These are phyloP conservation scores for Luperina nickerlii DNA, from an alignment of 2,888 invertebrate genomes.

Conservation along the genomic window DNA sequence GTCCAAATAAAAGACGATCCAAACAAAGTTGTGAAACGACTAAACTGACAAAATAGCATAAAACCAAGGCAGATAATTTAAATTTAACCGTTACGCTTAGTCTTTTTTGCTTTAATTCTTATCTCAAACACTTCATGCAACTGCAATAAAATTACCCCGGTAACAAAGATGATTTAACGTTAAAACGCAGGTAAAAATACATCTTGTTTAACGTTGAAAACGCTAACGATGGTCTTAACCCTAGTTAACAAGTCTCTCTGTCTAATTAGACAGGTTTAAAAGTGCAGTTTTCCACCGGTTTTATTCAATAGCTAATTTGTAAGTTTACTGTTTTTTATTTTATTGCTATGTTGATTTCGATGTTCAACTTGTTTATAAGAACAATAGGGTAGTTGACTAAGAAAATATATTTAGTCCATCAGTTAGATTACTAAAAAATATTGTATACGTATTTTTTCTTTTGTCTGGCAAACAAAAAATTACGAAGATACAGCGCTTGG, in stretches of 20 bases:
- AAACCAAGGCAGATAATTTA: slow-evolving; percentile 15
- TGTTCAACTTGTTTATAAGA: not conserved
- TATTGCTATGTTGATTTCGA: not conserved
- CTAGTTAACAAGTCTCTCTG: slow-evolving; percentile 33
- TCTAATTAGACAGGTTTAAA: slow-evolving; percentile 33
- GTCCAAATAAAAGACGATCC: not conserved
- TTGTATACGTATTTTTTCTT: too few species aligned
- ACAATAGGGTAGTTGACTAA: too few species aligned
- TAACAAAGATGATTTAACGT: slow-evolving; percentile 33
- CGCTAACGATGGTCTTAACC: slow-evolving; percentile 18
- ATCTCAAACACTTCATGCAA: slow-evolving; percentile 20
- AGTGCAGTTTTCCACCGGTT: slow-evolving; percentile 22
- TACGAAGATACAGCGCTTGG: too few species aligned
- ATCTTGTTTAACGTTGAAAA: slow-evolving; percentile 39
- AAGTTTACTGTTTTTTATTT: not conserved
- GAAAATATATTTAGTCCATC: too few species aligned
- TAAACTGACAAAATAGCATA: not conserved
- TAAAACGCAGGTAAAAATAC: slow-evolving; percentile 34
- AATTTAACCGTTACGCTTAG: slow-evolving; percentile 4
- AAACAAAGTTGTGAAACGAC: not conserved
- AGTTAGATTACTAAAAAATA: too few species aligned
- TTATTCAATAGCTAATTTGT: slow-evolving; percentile 8
- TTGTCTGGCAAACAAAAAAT: too few species aligned
- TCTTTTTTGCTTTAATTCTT: slow-evolving; percentile 17
- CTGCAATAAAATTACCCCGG: slow-evolving; percentile 34